These are phyloP conservation scores for Bettongia penicillata DNA, from an alignment of 2,113 vertebrate species.

Conservation along the genomic window DNA sequence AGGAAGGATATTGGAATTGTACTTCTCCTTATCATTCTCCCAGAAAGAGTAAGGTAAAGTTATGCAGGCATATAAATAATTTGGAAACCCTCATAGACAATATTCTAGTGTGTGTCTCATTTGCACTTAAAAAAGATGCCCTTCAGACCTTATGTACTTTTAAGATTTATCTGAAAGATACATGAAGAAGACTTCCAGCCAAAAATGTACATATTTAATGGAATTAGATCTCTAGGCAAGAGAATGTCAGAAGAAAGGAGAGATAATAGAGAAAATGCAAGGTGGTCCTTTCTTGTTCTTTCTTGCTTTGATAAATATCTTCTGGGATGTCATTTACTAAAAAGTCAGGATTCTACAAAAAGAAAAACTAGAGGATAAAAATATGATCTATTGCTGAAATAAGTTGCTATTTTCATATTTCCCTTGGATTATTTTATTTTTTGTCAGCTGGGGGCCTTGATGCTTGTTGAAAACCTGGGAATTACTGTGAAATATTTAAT, in stretches of 20 bases:
- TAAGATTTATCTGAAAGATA: conserved; percentile 90
- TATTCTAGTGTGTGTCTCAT: conserved; percentile 87
- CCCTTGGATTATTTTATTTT: conserved; percentile 80
- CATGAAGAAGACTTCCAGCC: conserved; percentile 87
- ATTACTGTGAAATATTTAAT: conserved; percentile 80
- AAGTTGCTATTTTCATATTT: conserved; percentile 84
- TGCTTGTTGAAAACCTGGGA: conserved; percentile 82
- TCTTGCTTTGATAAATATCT: conserved; percentile 90
- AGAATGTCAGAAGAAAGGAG: conserved; percentile 86
- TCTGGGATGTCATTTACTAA: conserved; percentile 88
- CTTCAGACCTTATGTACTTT: conserved; percentile 89
- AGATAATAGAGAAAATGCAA: conserved; percentile 87
- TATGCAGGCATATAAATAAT: conserved; percentile 89
- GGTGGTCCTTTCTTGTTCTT: conserved; percentile 83
- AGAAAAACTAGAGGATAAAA: conserved; percentile 82
- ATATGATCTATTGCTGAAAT: conserved; percentile 82
- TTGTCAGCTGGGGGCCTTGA: conserved; percentile 81
- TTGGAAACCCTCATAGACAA: conserved; percentile 86
- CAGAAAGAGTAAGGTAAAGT: conserved; percentile 83
- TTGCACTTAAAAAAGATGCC: conserved; percentile 90
- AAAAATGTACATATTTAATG: conserved; percentile 91
- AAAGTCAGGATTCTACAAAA: conserved; percentile 87
- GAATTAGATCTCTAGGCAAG: conserved; percentile 89
- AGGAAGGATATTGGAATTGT: conserved; percentile 76
- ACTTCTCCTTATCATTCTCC: conserved; percentile 82